phyloP scores from a whole-genome alignment of 2,113 vertebrate species.

The Phalacrocorax pelagicus region DNA sequence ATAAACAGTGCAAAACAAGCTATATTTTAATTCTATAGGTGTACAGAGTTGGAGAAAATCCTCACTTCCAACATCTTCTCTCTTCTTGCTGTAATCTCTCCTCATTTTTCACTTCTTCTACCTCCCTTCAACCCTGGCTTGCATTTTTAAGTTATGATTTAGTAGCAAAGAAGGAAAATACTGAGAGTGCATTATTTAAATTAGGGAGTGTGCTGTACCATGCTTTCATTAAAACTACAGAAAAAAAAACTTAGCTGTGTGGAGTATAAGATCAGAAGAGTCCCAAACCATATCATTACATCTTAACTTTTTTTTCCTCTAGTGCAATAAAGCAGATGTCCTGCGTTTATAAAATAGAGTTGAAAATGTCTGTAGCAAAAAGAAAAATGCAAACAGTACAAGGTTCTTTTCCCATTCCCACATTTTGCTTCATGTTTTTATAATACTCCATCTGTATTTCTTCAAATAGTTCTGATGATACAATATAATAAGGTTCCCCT shows the following conservation, averaged over 20 bases:
- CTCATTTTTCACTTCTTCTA: neutral
- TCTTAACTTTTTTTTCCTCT: slow-evolving; percentile 44
- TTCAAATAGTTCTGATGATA: neutral
- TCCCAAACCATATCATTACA: slow-evolving; percentile 64
- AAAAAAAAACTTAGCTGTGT: slow-evolving; percentile 56
- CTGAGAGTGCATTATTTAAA: slow-evolving; percentile 62
- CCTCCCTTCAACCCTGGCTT: slow-evolving; percentile 23
- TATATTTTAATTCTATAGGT: neutral
- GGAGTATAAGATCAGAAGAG: slow-evolving; percentile 61
- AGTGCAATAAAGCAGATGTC: slow-evolving; percentile 74
- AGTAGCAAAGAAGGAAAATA: slow-evolving; percentile 61
- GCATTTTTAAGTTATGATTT: slow-evolving; percentile 58
- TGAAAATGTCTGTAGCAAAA: slow-evolving; percentile 58
- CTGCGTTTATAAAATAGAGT: slow-evolving; percentile 69
- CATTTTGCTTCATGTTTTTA: neutral
- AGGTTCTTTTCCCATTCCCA: neutral
- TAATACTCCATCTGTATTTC: slow-evolving; percentile 9
- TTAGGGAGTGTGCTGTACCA: slow-evolving; percentile 44
- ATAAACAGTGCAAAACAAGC: neutral
- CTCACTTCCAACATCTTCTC: neutral
- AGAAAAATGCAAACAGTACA: slow-evolving; percentile 9
- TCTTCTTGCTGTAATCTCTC: slow-evolving; percentile 10
- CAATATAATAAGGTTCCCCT: neutral
- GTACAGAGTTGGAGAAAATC: slow-evolving; percentile 20
- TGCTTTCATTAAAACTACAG: slow-evolving; percentile 59